A percentile compares a stretch with the other conserved stretches of the same genome.
Evolutionary conservation across 2,113 vertebrate genomes (phyloP).

Genomic region (Clinocottus analis): DNA sequence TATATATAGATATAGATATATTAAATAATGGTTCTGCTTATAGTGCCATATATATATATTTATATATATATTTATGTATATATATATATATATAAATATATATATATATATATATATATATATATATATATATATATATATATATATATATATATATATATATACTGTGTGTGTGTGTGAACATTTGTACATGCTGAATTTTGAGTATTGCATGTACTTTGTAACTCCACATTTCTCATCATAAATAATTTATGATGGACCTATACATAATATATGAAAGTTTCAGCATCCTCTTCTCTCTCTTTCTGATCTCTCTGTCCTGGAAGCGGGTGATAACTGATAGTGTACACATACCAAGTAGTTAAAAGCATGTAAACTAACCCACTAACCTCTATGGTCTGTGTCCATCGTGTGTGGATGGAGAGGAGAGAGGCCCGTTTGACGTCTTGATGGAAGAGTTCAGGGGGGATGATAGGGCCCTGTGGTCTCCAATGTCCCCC

Average conservation of each 20-base stretch:
- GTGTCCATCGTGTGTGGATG: background rate
- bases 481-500: slow-evolving; percentile 35
- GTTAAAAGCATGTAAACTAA: slow-evolving; percentile 10
- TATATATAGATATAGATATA: background rate
- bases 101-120: too few species aligned
- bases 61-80: too few species aligned
- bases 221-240: slow-evolving; percentile 28
- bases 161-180: too few species aligned
- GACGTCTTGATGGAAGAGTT: slow-evolving; percentile 28
- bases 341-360: slow-evolving; percentile 36
- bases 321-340: slow-evolving; percentile 61
- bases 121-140: too few species aligned
- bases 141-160: too few species aligned
- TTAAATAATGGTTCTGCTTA: too few species aligned
- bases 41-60: too few species aligned
- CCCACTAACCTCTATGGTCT: background rate
- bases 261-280: slow-evolving; percentile 73
- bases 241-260: slow-evolving; percentile 61
- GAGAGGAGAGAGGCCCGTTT: slow-evolving; percentile 25
- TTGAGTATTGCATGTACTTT: slow-evolving; percentile 4
- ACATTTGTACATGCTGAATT: slow-evolving; percentile 10
- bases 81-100: background rate
- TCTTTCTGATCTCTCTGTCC: slow-evolving; percentile 20
- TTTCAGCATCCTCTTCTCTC: slow-evolving; percentile 45
- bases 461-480: slow-evolving; percentile 9